These are phyloP conservation scores for Atta cephalotes DNA, from an alignment of 1,140 invertebrate species.

Conservation along the genomic window DNA sequence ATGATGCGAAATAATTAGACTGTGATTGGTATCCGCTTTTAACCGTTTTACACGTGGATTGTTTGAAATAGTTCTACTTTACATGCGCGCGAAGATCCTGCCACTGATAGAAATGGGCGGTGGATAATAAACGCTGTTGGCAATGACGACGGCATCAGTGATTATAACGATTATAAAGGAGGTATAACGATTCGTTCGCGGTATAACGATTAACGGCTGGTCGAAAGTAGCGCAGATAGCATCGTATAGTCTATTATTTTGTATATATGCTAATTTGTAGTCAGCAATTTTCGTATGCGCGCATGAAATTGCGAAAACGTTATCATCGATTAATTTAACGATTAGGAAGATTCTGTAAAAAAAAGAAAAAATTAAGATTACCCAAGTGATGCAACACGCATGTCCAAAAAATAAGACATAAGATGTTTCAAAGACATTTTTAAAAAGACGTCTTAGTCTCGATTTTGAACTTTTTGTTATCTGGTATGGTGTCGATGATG, in stretches of 20 bases:
- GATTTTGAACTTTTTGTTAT: no score
- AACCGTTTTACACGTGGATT: neutral
- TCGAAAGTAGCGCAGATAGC: constrained; percentile 57
- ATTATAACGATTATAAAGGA: constrained; percentile 59
- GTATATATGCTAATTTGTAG: constrained; percentile 42
- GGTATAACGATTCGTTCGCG: neutral
- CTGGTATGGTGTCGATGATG: no score
- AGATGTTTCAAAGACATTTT: no score
- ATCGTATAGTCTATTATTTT: neutral
- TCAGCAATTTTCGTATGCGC: neutral
- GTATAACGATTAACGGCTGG: constrained; percentile 60
- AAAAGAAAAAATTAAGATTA: neutral
- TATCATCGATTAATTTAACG: constrained; percentile 11
- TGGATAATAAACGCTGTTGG: constrained; percentile 56
- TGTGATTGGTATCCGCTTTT: neutral
- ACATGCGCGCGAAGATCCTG: constrained; percentile 29
- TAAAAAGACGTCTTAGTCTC: no score
- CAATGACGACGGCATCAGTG: constrained; percentile 19
- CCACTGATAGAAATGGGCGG: constrained; percentile 41
- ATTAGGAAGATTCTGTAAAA: neutral
- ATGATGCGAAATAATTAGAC: constrained; percentile 9
- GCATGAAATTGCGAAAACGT: neutral
- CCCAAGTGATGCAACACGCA: no score
- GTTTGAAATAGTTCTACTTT: constrained; percentile 20
- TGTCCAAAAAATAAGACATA: no score